Conservation (phyloP, 2,797 vertebrate genomes). For the Myotis planiceps region DNA sequence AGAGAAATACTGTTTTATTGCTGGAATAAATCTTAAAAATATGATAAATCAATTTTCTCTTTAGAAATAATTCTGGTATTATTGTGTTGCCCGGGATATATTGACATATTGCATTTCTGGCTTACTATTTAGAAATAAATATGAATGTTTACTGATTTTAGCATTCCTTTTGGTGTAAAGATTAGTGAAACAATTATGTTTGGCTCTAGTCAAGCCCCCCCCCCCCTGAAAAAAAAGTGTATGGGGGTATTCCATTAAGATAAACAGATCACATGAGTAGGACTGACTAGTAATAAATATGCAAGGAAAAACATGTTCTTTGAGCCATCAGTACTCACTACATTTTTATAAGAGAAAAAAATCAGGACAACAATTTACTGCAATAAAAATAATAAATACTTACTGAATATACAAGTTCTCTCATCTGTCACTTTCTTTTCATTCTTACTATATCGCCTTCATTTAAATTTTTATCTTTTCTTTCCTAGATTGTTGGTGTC, state of each 20-base stretch:
- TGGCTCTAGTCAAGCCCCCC: background rate
- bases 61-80: background rate
- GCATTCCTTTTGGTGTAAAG: conserved; percentile 15
- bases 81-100: background rate
- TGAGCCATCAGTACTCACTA: background rate
- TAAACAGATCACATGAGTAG: conserved; percentile 12
- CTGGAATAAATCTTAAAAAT: conserved; percentile 35
- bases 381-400: background rate
- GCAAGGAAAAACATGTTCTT: background rate
- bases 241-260: background rate
- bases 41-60: conserved; percentile 19
- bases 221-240: background rate
- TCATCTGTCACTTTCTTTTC: background rate
- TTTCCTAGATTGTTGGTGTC: background rate
- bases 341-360: background rate
- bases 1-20: background rate
- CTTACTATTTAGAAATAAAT: background rate
- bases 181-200: conserved; percentile 4
- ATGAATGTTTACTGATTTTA: background rate
- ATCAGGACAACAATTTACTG: background rate
- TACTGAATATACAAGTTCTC: background rate
- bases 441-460: background rate
- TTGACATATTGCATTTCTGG: background rate
- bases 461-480: conserved; percentile 5
- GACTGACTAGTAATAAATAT: background rate